Conservation (phyloP, 2,797 vertebrate genomes). For the Pitangus sulphuratus region DNA sequence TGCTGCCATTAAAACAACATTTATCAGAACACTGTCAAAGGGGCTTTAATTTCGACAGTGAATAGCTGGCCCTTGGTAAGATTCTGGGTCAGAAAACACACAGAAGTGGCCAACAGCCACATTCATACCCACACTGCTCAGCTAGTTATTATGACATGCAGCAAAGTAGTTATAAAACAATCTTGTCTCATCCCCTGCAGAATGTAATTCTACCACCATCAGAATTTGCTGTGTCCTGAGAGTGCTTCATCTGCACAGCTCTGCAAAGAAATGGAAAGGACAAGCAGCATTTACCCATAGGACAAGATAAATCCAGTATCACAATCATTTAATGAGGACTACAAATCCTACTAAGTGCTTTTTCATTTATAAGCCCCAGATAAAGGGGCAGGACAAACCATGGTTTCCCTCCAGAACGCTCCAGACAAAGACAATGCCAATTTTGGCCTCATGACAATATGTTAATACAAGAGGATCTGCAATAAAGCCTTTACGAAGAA, state of each 20-base stretch:
- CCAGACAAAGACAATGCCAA: not conserved
- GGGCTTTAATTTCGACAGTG: not conserved
- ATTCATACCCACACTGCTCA: not conserved
- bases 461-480: not conserved
- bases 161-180: not conserved
- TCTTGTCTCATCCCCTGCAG: not conserved
- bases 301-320: slow-evolving; percentile 47
- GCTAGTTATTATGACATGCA: not conserved
- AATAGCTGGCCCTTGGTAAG: not conserved
- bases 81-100: not conserved
- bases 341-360: slow-evolving; percentile 45
- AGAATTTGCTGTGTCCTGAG: not conserved
- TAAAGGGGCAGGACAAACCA: slow-evolving; percentile 10
- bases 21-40: not conserved
- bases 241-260: not conserved
- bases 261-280: slow-evolving; percentile 23
- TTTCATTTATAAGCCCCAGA: slow-evolving; percentile 32
- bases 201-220: not conserved
- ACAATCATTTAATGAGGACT: slow-evolving; percentile 31
- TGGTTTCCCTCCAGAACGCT: not conserved
- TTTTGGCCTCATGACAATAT: slow-evolving; percentile 2
- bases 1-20: not conserved
- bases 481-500: not conserved
- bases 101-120: not conserved
- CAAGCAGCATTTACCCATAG: slow-evolving; percentile 31